Conservation (phyloP, 2,113 vertebrate genomes). For the Chloebia gouldiae region DNA sequence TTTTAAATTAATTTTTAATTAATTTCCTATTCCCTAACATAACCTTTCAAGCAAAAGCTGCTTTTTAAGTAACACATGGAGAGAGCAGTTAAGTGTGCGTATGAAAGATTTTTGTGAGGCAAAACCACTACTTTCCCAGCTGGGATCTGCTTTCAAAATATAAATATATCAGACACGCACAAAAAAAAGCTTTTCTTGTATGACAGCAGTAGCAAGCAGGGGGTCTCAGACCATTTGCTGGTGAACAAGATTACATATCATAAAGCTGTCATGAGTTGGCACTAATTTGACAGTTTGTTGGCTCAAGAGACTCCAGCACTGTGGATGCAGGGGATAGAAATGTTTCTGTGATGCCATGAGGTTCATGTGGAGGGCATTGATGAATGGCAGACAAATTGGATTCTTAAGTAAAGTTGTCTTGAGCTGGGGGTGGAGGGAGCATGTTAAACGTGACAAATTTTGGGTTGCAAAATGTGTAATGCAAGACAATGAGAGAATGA, state of each 20-base stretch:
- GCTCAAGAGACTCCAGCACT: constrained; percentile 45
- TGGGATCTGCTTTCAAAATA: constrained; percentile 55
- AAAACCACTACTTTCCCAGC: constrained; percentile 23
- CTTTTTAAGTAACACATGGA: neutral
- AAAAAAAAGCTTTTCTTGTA: constrained; percentile 25
- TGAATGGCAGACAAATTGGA: constrained; percentile 57
- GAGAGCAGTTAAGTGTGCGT: neutral
- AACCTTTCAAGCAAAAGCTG: neutral
- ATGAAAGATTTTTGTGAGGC: constrained; percentile 6
- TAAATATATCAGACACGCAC: constrained; percentile 29
- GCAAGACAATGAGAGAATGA: neutral
- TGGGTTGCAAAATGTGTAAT: neutral
- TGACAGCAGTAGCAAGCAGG: constrained; percentile 61
- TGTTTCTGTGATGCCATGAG: constrained; percentile 46
- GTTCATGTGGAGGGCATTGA: constrained; percentile 28
- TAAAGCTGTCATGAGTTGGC: constrained; percentile 66
- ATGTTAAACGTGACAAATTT: neutral
- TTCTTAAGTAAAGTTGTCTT: constrained; percentile 42
- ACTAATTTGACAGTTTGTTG: constrained; percentile 71
- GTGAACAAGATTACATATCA: constrained; percentile 69
- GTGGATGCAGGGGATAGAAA: constrained; percentile 45
- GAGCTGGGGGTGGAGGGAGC: neutral
- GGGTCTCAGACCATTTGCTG: constrained; percentile 65
- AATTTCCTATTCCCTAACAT: neutral
- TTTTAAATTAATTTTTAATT: neutral